Base-by-base conservation (phyloP, 1,140 invertebrate genomes). In the Trissolcus basalis region DNA sequence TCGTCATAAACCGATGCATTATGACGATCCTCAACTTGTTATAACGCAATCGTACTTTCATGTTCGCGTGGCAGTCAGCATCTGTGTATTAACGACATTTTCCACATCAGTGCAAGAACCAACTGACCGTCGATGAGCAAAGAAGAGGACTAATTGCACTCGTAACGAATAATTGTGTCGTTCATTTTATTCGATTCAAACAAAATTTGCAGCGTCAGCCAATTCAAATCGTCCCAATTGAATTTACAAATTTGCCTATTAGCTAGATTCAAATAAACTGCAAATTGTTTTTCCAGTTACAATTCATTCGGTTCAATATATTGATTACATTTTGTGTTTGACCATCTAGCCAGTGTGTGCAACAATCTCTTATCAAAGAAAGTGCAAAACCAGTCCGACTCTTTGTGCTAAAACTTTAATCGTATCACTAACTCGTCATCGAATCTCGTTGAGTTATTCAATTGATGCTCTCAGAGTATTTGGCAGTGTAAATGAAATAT, bases 401-500 rank as follows among this genome's bases (percentile, higher is more conserved):
- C 70, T 67, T 67, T 67, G 55, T 56, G 64, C 59, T 64, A 54
- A 48, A 7, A 13, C 33, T 35, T 13, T 47, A 39, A 27, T 61
- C 16, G 48, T 55, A 56, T 51, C 13, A 70, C 48, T 78, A 78
- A 73, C 76, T 10, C 56, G 61, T 59, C 48, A 44, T 69, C 49
- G 53, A 16, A 54, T 9, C 45, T 27, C 45, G 50, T 13, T 47
- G 35, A 43, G 11, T 8, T 7, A 53, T n/a, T 53, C 2, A 60
- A 55, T 15, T 41, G 27, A 51, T 63, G 44, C 14, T 65, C 53
- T 47, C 39, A 8, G 27, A 47, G 27, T n/a, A 63, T 58, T 68
- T 64, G 41, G 75, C 51, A 61, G 65, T 65, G 76, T 78, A 59
- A 69, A 73, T 70, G 32, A 51, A 73, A 73, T 78, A 63, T 73